Evolutionary conservation across 2,888 invertebrate species (phyloP).

Genomic region (Tetranychus truncatus): DNA sequence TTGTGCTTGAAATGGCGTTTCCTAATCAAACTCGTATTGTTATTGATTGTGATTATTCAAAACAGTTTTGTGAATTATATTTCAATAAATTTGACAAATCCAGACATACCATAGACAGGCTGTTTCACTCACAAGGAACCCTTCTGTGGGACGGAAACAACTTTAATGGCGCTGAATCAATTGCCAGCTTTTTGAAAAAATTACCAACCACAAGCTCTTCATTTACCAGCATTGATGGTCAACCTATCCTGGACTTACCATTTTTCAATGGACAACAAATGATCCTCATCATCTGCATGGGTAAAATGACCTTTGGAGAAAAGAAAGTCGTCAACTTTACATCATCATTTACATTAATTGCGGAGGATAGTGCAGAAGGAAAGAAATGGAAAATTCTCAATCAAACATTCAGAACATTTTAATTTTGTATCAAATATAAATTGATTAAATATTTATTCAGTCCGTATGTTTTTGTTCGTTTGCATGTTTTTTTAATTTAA

Average conservation of each 20-base stretch:
- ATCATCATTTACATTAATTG: constrained; percentile 25
- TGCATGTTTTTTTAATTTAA: no score
- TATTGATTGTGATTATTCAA: constrained; percentile 62
- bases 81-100: constrained; percentile 73
- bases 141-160: constrained; percentile 85
- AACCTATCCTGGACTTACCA: constrained; percentile 49
- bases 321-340: constrained; percentile 19
- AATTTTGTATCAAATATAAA: background rate
- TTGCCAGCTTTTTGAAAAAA: constrained; percentile 65
- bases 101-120: constrained; percentile 51
- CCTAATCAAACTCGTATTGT: constrained; percentile 37
- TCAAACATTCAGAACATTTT: constrained; percentile 36
- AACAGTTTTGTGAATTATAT: constrained; percentile 70
- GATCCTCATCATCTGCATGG: constrained; percentile 62
- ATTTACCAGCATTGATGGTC: constrained; percentile 62
- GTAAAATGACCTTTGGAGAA: background rate
- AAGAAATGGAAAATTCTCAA: constrained; percentile 86
- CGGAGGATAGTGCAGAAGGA: constrained; percentile 25
- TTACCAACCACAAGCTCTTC: constrained; percentile 61
- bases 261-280: constrained; percentile 47
- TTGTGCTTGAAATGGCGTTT: background rate
- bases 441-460: no score
- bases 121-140: constrained; percentile 65
- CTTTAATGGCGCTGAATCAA: constrained; percentile 54
- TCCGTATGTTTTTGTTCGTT: no score